These are phyloP conservation scores for Oopsacas minuta DNA, from an alignment of 37 sponge, comb jelly and placozoan species.

Conservation along the genomic window DNA sequence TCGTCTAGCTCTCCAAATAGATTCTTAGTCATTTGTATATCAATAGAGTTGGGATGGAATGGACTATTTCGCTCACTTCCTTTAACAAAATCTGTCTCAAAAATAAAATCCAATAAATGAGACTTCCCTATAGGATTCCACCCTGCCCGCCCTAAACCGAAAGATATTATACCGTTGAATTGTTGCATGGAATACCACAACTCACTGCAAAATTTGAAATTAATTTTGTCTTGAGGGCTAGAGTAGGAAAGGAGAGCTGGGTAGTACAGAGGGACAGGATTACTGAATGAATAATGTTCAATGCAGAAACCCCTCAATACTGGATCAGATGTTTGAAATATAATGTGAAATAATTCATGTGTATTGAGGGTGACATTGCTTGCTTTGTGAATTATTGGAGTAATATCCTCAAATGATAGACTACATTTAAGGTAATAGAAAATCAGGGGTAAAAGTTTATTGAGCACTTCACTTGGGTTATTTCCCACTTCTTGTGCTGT, in stretches of 20 bases:
- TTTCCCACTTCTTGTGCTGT: background rate
- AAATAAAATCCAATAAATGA: background rate
- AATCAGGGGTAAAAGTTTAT: background rate
- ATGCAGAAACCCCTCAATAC: slow-evolving; percentile 1
- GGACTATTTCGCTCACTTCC: background rate
- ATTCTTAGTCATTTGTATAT: background rate
- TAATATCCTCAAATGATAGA: background rate
- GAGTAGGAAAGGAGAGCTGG: background rate
- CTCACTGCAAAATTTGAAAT: background rate
- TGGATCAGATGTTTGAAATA: background rate
- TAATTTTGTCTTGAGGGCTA: background rate
- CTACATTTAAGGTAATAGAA: slow-evolving; percentile 4
- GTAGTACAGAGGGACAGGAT: slow-evolving; percentile 11
- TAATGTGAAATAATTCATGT: background rate
- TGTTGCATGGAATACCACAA: background rate
- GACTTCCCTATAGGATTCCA: slow-evolving; percentile 4
- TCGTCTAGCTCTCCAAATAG: background rate
- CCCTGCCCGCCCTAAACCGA: background rate
- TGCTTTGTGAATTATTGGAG: background rate
- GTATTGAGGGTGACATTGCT: background rate
- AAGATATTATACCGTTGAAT: background rate
- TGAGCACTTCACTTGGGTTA: background rate
- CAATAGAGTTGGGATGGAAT: background rate
- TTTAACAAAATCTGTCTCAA: slow-evolving; percentile 1
- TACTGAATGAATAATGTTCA: slow-evolving; percentile 14